phyloP scores from a whole-genome alignment of 2,888 invertebrate genomes.

The Baronia brevicornis region DNA sequence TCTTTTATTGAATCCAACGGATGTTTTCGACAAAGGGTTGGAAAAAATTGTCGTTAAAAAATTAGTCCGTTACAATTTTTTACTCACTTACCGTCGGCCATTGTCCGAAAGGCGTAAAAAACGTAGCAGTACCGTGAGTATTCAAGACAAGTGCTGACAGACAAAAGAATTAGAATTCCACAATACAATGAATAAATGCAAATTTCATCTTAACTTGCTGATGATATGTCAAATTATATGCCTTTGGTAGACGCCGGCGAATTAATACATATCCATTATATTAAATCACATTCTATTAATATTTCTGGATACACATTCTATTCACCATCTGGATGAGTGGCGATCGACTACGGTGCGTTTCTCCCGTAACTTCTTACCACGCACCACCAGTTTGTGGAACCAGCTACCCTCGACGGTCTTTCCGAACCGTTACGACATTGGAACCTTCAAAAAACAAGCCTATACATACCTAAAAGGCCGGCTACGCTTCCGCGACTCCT shows the following conservation, averaged over 20 bases:
- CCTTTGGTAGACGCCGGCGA: conserved; percentile 18
- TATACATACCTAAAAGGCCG: too few species aligned
- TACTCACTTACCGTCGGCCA: conserved; percentile 45
- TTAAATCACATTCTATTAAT: too few species aligned
- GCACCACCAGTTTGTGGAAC: too few species aligned
- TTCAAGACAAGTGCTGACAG: conserved; percentile 21
- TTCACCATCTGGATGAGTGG: too few species aligned
- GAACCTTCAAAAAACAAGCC: too few species aligned
- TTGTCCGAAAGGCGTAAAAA: conserved; percentile 22
- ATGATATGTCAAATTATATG: conserved; percentile 19
- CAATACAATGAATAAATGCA: conserved; percentile 27
- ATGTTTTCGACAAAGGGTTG: conserved; percentile 51
- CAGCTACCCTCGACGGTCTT: too few species aligned
- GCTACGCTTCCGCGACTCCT: too few species aligned
- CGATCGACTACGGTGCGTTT: too few species aligned
- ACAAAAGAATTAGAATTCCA: conserved; percentile 27
- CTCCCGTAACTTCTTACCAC: too few species aligned
- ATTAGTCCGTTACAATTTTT: conserved; percentile 58
- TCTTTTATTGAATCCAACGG: conserved; percentile 59
- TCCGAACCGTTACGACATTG: too few species aligned
- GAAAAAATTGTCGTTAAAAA: conserved; percentile 55
- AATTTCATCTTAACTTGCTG: conserved; percentile 22
- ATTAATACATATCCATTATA: conserved; percentile 17
- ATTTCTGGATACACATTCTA: conserved; percentile 7
- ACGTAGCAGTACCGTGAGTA: conserved; percentile 45